Percentiles rank a stretch among this genome's conserved stretches.
Conservation (phyloP, 1,140 invertebrate species). For the Drusus annulatus region DNA sequence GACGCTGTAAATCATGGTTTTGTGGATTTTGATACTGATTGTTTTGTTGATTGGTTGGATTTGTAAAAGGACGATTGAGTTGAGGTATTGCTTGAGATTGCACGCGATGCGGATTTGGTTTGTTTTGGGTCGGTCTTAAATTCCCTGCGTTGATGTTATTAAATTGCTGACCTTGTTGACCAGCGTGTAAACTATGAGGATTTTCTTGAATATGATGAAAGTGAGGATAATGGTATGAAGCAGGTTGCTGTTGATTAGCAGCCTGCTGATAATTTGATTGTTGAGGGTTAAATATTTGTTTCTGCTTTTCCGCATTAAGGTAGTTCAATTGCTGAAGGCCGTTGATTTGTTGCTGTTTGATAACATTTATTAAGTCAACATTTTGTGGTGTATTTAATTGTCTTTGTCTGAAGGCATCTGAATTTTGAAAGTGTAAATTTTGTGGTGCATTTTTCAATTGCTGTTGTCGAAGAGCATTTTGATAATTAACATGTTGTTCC, state of each 20-base stretch:
- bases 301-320: too few species aligned
- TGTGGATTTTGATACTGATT: constrained; percentile 35
- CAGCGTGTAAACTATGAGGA: background rate
- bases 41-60: constrained; percentile 2
- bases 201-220: background rate
- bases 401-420: constrained; percentile 6
- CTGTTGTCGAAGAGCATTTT: constrained; percentile 27
- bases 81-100: constrained; percentile 37
- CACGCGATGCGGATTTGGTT: constrained; percentile 43
- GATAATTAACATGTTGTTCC: background rate
- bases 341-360: constrained; percentile 9
- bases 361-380: background rate
- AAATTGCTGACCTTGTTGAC: constrained; percentile 45
- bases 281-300: background rate
- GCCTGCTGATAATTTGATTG: constrained; percentile 2
- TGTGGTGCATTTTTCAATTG: constrained; percentile 11
- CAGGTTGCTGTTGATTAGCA: constrained; percentile 31
- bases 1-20: background rate
- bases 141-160: background rate
- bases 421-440: background rate
- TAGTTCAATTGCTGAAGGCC: background rate
- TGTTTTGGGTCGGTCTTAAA: constrained; percentile 38
- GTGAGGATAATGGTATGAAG: too few species aligned
- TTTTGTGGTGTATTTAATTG: constrained; percentile 1
- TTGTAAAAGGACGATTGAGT: constrained; percentile 22